Evolutionary conservation across 1,140 invertebrate species (phyloP).

Genomic region (Zaprionus tsacasi): DNA sequence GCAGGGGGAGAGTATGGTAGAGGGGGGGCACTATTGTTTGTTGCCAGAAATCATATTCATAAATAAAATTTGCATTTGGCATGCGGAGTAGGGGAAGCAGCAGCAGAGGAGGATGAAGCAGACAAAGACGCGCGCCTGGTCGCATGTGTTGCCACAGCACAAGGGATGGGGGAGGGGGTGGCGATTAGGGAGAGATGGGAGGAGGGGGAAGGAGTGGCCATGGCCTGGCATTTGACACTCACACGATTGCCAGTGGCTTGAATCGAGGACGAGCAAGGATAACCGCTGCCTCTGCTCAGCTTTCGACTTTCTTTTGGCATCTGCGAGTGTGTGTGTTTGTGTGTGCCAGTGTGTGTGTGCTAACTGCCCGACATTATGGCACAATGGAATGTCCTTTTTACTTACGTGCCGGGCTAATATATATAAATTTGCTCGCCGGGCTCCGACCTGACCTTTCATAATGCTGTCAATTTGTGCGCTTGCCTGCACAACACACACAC

Average conservation of each 20-base stretch:
- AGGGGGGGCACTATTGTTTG: slow-evolving; percentile 66
- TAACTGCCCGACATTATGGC: slow-evolving; percentile 79
- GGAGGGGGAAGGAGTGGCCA: slow-evolving; percentile 49
- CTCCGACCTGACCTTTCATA: slow-evolving; percentile 77
- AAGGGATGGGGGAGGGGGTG: neutral
- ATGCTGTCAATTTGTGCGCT: slow-evolving; percentile 81
- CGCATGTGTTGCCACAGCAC: slow-evolving; percentile 29
- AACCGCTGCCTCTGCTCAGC: slow-evolving; percentile 44
- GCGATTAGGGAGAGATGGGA: slow-evolving; percentile 9
- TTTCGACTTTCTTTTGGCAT: slow-evolving; percentile 26
- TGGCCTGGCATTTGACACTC: slow-evolving; percentile 56
- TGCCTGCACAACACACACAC: slow-evolving; percentile 60
- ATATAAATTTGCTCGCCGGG: slow-evolving; percentile 70
- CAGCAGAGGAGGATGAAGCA: neutral
- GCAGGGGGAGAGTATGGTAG: slow-evolving; percentile 25
- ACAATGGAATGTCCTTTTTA: slow-evolving; percentile 80
- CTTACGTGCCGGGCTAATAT: slow-evolving; percentile 80
- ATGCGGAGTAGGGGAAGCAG: slow-evolving; percentile 33
- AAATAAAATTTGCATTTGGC: slow-evolving; percentile 82
- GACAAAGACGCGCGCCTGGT: slow-evolving; percentile 45
- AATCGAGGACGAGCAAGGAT: slow-evolving; percentile 70
- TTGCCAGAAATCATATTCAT: slow-evolving; percentile 83
- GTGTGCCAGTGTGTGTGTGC: slow-evolving; percentile 48
- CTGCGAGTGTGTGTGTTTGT: slow-evolving; percentile 10
- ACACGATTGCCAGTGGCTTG: slow-evolving; percentile 61